Conservation (phyloP, 2,113 vertebrate species). For the Muntiacus reevesi region DNA sequence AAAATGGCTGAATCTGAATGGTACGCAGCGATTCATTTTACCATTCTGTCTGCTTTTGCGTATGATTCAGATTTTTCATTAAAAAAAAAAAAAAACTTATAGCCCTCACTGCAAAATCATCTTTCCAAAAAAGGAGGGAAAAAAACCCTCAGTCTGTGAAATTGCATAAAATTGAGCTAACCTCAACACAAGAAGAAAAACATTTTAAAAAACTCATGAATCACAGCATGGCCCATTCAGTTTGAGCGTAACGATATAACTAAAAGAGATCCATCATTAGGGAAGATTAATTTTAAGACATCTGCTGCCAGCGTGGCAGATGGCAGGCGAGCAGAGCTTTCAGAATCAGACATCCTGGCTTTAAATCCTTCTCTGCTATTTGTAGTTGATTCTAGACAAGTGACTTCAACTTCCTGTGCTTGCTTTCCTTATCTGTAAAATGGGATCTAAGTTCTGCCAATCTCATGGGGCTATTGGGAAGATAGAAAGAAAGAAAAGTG, state of each 20-base stretch:
- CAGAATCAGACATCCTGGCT: not conserved
- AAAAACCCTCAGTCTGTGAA: not conserved
- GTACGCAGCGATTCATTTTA: not conserved
- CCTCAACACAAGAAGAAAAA: conserved; percentile 38
- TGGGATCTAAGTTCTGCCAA: not conserved
- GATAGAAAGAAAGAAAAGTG: not conserved
- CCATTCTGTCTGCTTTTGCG: not conserved
- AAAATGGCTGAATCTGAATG: not conserved
- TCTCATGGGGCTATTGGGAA: fast-evolving
- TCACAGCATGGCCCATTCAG: conserved; percentile 46
- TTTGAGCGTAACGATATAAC: conserved; percentile 70
- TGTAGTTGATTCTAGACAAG: not conserved
- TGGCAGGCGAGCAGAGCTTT: not conserved
- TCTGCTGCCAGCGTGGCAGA: conserved; percentile 76
- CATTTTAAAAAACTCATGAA: conserved; percentile 37
- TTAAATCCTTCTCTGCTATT: not conserved
- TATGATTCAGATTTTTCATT: not conserved
- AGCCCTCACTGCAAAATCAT: not conserved
- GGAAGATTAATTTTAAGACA: conserved; percentile 75
- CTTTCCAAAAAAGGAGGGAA: not conserved
- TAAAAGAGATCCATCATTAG: conserved; percentile 71
- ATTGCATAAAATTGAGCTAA: not conserved
- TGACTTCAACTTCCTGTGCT: not conserved
- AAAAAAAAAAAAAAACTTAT: not conserved
- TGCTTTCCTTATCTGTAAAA: not conserved